A percentile compares a stretch with the other conserved stretches of the same genome.
Conservation (phyloP, 2,113 vertebrate species). For the Aviceda subcristata region DNA sequence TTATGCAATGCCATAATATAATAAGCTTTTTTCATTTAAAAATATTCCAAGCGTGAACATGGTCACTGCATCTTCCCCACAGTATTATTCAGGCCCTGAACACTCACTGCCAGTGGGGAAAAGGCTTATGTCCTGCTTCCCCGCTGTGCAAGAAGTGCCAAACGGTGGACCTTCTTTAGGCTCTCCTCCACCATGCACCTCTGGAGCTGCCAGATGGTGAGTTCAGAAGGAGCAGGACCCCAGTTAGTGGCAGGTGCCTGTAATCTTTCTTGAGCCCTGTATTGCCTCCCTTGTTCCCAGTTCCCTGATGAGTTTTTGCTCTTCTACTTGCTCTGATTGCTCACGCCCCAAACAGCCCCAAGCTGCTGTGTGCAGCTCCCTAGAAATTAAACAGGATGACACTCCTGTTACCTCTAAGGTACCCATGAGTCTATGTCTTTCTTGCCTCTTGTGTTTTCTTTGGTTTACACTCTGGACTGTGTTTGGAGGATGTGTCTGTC, state of each 20-base stretch:
- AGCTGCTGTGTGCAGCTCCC: not conserved
- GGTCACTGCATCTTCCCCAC: not conserved
- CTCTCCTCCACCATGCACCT: accelerated
- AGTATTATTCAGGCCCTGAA: not conserved
- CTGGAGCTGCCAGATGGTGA: not conserved
- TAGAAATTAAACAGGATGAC: not conserved
- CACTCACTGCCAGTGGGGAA: not conserved
- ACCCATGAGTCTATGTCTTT: not conserved
- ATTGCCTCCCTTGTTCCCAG: not conserved
- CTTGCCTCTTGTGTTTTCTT: not conserved
- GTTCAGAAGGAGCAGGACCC: not conserved
- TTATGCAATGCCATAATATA: not conserved
- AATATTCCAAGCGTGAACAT: not conserved
- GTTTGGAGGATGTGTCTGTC: not conserved
- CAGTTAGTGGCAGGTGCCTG: not conserved
- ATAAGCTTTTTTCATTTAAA: not conserved
- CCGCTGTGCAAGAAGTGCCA: accelerated
- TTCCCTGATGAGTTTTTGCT: not conserved
- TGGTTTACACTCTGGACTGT: not conserved
- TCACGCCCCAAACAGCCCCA: not conserved
- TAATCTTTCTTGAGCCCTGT: not conserved
- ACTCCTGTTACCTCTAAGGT: not conserved
- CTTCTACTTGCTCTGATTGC: not conserved
- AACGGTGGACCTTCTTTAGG: not conserved
- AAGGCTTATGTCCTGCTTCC: not conserved